Conservation (phyloP, 2,888 invertebrate genomes). For the Meloe dianella region DNA sequence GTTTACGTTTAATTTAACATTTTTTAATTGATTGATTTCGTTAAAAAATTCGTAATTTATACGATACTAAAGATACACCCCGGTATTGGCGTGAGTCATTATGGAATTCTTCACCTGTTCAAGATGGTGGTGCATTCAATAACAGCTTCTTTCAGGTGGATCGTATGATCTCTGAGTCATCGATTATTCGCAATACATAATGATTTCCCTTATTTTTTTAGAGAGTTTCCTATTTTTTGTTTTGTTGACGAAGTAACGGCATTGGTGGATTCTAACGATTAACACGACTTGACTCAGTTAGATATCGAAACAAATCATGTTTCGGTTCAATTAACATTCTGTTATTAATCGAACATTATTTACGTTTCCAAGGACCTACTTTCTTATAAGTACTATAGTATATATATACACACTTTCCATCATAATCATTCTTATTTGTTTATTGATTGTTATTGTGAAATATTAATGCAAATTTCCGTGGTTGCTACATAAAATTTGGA, state of each 20-base stretch:
- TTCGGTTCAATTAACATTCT: background rate
- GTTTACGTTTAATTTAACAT: background rate
- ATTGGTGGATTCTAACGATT: background rate
- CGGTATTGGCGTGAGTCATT: background rate
- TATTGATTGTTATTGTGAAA: no score
- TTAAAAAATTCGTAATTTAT: background rate
- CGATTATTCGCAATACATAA: background rate
- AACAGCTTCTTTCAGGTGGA: background rate
- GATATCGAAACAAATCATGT: background rate
- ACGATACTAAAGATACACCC: background rate
- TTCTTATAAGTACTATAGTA: no score
- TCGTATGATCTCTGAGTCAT: background rate
- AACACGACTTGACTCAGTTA: background rate
- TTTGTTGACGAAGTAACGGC: background rate
- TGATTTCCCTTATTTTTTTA: no score
- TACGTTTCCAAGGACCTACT: constrained; percentile 3
- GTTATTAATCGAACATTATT: background rate
- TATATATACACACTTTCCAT: no score
- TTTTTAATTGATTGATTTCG: constrained; percentile 1
- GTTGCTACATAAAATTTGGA: background rate
- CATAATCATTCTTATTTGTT: no score
- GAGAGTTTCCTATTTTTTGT: background rate
- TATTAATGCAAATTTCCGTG: background rate
- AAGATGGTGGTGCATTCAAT: background rate
- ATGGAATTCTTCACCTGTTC: constrained; percentile 1